A percentile compares a stretch with the other conserved stretches of the same genome.
Evolutionary conservation across 2,113 vertebrate genomes (phyloP).

Genomic region (Halichoerus grypus): DNA sequence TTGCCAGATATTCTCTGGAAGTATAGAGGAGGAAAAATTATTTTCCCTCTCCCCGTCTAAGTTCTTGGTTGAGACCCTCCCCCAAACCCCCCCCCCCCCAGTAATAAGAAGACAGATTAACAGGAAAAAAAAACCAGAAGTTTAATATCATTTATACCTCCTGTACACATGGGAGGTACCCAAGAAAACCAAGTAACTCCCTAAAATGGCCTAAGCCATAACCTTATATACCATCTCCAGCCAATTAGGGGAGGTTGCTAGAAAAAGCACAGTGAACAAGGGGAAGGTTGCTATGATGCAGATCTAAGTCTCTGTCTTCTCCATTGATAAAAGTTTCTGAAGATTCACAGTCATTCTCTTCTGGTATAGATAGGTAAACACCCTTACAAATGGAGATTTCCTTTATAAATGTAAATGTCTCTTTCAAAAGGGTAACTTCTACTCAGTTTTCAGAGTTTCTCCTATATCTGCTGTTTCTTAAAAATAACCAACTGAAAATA

Average conservation of each 20-base stretch:
- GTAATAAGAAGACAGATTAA: conserved; percentile 6
- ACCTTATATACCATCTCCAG: not conserved
- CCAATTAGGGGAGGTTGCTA: not conserved
- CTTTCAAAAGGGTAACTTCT: not conserved
- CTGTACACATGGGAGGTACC: not conserved
- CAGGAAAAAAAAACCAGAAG: not conserved
- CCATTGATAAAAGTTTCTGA: not conserved
- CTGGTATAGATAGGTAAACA: not conserved
- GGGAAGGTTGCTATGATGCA: not conserved
- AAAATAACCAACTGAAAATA: not conserved
- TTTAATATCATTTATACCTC: not conserved
- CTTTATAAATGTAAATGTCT: not conserved
- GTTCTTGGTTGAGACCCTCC: not conserved
- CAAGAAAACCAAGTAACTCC: not conserved
- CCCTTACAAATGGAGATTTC: not conserved
- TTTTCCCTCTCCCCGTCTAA: not conserved
- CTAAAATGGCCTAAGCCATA: not conserved
- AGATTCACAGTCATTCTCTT: not conserved
- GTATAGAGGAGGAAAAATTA: not conserved
- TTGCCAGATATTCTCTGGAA: not conserved
- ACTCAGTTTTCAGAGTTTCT: not conserved
- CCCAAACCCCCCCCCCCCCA: no score
- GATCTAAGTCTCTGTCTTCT: not conserved
- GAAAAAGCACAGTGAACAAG: not conserved
- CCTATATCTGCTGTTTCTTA: not conserved